Conservation (phyloP, 2,113 vertebrate genomes). For the Lonchura striata region DNA sequence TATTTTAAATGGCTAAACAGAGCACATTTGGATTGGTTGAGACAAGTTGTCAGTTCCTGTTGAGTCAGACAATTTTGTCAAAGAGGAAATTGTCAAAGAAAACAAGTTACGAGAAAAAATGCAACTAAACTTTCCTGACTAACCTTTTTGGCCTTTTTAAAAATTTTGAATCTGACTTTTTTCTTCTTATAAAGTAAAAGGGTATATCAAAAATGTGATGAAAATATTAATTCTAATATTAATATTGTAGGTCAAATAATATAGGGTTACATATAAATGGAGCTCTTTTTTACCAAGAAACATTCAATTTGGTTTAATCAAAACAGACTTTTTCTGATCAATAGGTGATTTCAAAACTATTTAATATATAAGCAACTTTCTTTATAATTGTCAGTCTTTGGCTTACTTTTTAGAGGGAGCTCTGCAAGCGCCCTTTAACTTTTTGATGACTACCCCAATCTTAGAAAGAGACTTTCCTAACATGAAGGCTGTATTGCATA, state of each 20-base stretch:
- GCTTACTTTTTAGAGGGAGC: background rate
- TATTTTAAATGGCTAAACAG: background rate
- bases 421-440: background rate
- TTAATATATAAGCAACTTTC: background rate
- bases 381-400: background rate
- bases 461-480: background rate
- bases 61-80: background rate
- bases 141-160: background rate
- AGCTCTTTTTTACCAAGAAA: background rate
- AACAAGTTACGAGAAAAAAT: background rate
- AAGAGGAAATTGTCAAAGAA: background rate
- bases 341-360: background rate
- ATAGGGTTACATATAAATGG: background rate
- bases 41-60: background rate
- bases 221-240: background rate
- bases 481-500: background rate
- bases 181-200: background rate
- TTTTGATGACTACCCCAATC: fast-evolving
- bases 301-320: background rate
- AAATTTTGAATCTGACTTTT: background rate
- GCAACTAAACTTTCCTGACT: background rate
- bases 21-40: background rate
- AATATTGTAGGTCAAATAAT: background rate
- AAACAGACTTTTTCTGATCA: background rate
- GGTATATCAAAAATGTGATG: background rate